phyloP scores from a whole-genome alignment of 2,888 invertebrate genomes.

The Agonopterix arenella region DNA sequence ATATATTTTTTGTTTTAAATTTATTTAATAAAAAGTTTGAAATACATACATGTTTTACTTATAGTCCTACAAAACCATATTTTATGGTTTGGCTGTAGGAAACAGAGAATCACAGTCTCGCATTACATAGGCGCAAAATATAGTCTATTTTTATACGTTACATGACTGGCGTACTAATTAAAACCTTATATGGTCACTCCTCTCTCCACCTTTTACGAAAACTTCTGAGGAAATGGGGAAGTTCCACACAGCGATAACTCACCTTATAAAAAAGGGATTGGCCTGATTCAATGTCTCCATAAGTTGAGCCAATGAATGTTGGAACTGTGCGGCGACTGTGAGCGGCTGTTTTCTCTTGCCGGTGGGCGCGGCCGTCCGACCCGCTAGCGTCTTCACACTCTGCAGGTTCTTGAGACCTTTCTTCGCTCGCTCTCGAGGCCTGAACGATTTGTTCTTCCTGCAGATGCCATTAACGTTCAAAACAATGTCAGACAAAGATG shows the following conservation, averaged over 20 bases:
- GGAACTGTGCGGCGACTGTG: slow-evolving; percentile 96
- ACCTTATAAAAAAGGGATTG: slow-evolving; percentile 77
- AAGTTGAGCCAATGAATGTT: slow-evolving; percentile 91
- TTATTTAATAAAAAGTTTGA: too few relatives aligned
- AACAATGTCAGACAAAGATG: not conserved
- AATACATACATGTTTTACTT: too few relatives aligned
- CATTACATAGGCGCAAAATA: too few relatives aligned
- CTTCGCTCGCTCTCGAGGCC: slow-evolving; percentile 90
- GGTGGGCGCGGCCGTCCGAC: slow-evolving; percentile 80
- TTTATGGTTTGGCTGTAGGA: too few relatives aligned
- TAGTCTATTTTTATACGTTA: too few relatives aligned
- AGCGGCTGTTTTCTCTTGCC: slow-evolving; percentile 90
- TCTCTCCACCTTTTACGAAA: too few relatives aligned
- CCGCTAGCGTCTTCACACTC: slow-evolving; percentile 93
- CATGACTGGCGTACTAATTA: too few relatives aligned
- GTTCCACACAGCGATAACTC: not conserved
- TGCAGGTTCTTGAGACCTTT: slow-evolving; percentile 93
- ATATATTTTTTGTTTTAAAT: too few relatives aligned
- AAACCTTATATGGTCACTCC: too few relatives aligned
- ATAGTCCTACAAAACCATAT: too few relatives aligned
- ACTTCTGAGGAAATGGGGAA: too few relatives aligned
- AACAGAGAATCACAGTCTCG: too few relatives aligned
- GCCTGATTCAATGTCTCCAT: slow-evolving; percentile 95
- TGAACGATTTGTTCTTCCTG: slow-evolving; percentile 95
- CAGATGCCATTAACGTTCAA: slow-evolving; percentile 10